Conservation (phyloP, 35 echinoderm and acorn worm species). For the Apostichopus japonicus region DNA sequence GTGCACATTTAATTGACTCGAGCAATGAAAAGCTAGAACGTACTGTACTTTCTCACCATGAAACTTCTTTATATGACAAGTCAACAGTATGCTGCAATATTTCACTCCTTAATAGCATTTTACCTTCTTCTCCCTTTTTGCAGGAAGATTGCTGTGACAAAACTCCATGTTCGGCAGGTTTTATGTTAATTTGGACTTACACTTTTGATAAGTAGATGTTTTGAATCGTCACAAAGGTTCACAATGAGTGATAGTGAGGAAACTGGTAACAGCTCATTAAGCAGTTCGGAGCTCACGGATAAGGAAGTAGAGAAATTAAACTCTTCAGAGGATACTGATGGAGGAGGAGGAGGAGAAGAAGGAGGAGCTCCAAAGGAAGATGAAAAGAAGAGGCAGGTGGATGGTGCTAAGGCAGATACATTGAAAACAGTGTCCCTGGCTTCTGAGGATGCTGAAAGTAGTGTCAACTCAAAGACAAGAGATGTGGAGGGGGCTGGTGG, state of each 20-base stretch:
- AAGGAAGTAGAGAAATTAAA: neutral
- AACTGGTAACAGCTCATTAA: neutral
- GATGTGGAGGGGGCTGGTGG: neutral
- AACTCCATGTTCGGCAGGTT: neutral
- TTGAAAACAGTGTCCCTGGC: neutral
- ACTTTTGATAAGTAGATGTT: neutral
- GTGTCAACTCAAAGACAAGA: neutral
- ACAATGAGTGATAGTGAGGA: neutral
- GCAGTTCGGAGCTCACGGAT: neutral
- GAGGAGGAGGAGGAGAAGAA: neutral
- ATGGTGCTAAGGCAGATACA: neutral
- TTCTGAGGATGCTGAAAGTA: neutral
- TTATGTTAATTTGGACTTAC: neutral
- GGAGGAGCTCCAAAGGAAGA: neutral
- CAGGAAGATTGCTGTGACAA: neutral
- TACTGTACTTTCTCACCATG: too few species aligned
- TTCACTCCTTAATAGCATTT: neutral
- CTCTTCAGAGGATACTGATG: neutral
- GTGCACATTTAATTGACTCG: too few species aligned
- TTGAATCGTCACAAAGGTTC: neutral
- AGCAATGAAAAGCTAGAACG: too few species aligned
- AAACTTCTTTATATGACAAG: too few species aligned
- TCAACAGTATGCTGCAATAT: neutral
- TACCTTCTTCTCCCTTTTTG: neutral
- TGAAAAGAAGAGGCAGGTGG: too few species aligned